phyloP scores from a whole-genome alignment of 2,888 invertebrate genomes.

The Lithosia quadra region DNA sequence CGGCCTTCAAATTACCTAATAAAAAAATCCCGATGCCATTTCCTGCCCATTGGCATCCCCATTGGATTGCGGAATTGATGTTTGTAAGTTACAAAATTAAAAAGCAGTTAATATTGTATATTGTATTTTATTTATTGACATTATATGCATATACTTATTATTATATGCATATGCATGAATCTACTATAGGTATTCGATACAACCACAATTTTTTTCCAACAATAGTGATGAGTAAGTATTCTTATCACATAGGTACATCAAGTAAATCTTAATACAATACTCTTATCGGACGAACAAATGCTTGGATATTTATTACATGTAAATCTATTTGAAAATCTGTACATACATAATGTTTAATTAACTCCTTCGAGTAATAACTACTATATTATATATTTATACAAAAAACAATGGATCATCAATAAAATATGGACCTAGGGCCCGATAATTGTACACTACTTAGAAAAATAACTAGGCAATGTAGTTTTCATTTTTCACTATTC shows the following conservation, averaged over 20 bases:
- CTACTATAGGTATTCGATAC: conserved; percentile 1
- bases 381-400: too few species aligned
- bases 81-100: background rate
- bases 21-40: too few species aligned
- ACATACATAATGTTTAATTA: conserved; percentile 11
- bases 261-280: background rate
- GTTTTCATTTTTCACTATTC: too few species aligned
- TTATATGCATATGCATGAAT: background rate
- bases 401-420: too few species aligned
- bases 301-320: background rate
- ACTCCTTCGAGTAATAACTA: background rate
- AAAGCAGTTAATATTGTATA: background rate
- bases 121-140: background rate
- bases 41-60: background rate
- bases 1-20: too few species aligned
- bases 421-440: too few species aligned
- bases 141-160: background rate
- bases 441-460: too few species aligned
- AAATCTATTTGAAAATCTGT: background rate
- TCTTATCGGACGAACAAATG: conserved; percentile 2
- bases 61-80: background rate
- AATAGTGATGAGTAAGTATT: background rate
- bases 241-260: background rate
- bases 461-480: too few species aligned
- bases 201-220: background rate